Percentiles rank a stretch among this genome's conserved stretches.
Evolutionary conservation across 2,888 invertebrate genomes (phyloP).

Genomic region (Ischnus inquisitorius): DNA sequence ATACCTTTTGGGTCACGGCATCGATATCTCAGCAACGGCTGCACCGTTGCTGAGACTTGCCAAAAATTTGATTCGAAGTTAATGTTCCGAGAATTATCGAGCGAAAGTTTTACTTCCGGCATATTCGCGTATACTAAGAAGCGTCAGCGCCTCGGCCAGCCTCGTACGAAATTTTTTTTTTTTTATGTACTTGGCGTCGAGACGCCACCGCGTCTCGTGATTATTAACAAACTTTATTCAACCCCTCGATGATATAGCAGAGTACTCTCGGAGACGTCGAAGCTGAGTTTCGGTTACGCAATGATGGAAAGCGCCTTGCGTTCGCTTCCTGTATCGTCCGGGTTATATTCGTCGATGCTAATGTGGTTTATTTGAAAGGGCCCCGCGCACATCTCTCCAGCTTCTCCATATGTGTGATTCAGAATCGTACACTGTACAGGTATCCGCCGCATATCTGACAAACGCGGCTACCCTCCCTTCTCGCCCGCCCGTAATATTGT

Average conservation of each 20-base stretch:
- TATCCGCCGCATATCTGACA: neutral
- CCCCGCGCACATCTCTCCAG: neutral
- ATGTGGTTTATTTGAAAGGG: constrained; percentile 16
- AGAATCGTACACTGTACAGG: neutral
- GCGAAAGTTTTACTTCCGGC: too few relatives aligned
- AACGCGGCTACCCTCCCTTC: neutral
- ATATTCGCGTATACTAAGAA: too few relatives aligned
- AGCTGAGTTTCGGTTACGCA: neutral
- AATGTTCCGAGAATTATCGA: too few relatives aligned
- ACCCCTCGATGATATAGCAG: neutral
- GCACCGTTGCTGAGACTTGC: too few relatives aligned
- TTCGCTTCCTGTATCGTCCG: neutral
- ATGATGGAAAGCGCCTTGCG: neutral
- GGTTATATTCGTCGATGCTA: neutral
- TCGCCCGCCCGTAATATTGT: constrained; percentile 65
- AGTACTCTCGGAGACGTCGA: constrained; percentile 3
- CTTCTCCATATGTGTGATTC: neutral
- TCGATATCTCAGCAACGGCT: too few relatives aligned
- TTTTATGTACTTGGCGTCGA: too few relatives aligned
- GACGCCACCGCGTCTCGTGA: too few relatives aligned
- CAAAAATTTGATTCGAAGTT: too few relatives aligned
- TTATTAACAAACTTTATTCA: neutral
- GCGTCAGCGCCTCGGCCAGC: too few relatives aligned
- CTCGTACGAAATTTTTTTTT: too few relatives aligned
- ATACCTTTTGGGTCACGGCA: too few relatives aligned